These are phyloP conservation scores for Bellardia bayeri DNA, from an alignment of 2,888 invertebrate genomes.

Conservation along the genomic window DNA sequence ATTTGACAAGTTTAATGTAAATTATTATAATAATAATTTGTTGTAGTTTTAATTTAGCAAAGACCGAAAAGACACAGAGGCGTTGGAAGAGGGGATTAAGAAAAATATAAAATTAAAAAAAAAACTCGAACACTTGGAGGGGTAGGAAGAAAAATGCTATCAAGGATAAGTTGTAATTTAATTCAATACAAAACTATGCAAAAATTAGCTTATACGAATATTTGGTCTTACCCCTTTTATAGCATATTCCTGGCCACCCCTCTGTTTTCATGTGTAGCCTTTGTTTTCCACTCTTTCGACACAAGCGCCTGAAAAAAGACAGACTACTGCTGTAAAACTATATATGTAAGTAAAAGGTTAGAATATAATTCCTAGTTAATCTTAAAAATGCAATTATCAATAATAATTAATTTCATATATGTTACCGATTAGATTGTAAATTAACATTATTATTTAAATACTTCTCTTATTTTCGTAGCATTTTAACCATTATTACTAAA, in stretches of 20 bases:
- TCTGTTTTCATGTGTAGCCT: background rate
- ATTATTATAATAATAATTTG: conserved; percentile 48
- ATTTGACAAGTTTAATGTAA: conserved; percentile 48
- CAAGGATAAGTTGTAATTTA: no score
- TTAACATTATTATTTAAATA: conserved; percentile 51
- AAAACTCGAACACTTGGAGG: no score
- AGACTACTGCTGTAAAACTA: background rate
- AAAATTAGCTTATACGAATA: no score
- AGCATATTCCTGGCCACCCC: background rate
- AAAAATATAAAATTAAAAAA: background rate
- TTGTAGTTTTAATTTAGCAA: conserved; percentile 1
- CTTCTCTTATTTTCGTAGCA: conserved; percentile 3
- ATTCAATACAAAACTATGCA: no score
- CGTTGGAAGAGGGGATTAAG: background rate
- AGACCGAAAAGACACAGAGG: conserved; percentile 1
- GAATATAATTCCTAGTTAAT: conserved; percentile 49
- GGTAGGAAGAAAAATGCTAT: no score
- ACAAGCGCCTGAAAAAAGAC: background rate
- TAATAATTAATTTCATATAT: conserved; percentile 68
- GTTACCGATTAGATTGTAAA: conserved; percentile 58
- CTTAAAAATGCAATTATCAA: conserved; percentile 71
- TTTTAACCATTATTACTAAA: background rate
- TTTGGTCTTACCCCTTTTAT: no score
- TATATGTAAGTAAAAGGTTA: conserved; percentile 19
- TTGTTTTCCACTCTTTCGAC: background rate